A percentile compares a stretch with the other conserved stretches of the same genome.
Conservation (phyloP, 1,140 invertebrate genomes). For the Oedothorax gibbosus region DNA sequence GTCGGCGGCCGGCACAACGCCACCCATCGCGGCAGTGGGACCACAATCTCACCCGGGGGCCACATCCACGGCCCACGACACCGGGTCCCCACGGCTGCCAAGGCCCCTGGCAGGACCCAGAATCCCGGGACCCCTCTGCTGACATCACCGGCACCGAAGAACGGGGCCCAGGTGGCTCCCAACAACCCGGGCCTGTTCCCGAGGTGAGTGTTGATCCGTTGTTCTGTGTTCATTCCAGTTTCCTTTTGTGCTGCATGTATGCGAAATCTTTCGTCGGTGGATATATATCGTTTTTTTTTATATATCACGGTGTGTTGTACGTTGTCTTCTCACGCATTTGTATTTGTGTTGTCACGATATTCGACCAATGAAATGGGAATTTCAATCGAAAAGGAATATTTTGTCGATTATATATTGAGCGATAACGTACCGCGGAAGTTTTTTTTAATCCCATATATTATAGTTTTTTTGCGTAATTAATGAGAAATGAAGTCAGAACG, state of each 20-base stretch:
- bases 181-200: constrained; percentile 41
- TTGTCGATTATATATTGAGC: too few relatives aligned
- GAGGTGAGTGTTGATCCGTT: constrained; percentile 28
- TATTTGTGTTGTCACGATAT: constrained; percentile 44
- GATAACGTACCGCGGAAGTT: too few relatives aligned
- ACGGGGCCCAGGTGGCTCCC: background rate
- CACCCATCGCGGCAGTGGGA: constrained; percentile 29
- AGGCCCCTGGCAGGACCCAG: constrained; percentile 23
- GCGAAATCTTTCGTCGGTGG: background rate
- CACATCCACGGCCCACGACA: constrained; percentile 14
- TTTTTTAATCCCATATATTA: too few relatives aligned
- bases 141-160: constrained; percentile 43
- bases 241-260: constrained; percentile 25
- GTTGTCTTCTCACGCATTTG: constrained; percentile 28
- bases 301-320: background rate
- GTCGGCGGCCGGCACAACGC: constrained; percentile 44
- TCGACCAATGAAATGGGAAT: background rate
- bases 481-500: too few relatives aligned
- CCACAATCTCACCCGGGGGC: background rate
- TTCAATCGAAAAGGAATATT: background rate
- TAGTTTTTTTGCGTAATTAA: too few relatives aligned
- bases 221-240: background rate
- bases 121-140: constrained; percentile 50
- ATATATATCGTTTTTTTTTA: too few relatives aligned
- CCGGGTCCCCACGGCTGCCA: constrained; percentile 17